Evolutionary conservation across 2,113 vertebrate species (phyloP), one percentile per base, ranked within the genome.

Genomic region (Rallus limicola): DNA sequence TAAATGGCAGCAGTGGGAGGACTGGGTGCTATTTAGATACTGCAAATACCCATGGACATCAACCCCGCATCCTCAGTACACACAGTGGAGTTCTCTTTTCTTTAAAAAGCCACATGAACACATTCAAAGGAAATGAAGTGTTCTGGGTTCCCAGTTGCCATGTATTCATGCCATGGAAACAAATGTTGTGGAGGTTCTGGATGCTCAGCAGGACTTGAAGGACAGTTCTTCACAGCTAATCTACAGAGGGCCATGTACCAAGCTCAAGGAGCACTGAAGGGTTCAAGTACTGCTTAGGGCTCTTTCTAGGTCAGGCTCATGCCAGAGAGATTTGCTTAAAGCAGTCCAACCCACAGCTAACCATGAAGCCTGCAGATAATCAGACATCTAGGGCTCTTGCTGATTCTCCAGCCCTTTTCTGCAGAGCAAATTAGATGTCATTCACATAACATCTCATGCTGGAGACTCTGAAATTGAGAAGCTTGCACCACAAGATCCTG

Each of bases 351-450:
- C 5, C 28, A 48, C 13, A 33, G 65, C 28, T 78, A 8, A 59
- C 21, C 11, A 8, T 3, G 8, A 68, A 31, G 15, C 0, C 0
- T 38, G 24, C 29, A 56, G 44, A 20, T 25, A 4, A 4, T 33
- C 44, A 38, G 44, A 12, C 3, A 6, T 56, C 38, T 52, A 34
- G 77, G 53, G 34, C 71, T 86, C 55, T 50, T 53, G 64, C 38
- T 86, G 79, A 46, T 4, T n/a, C 29, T 26, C 7, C 33, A 80
- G 25, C 8, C 19, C n/a, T 74, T 67, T 70, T 52, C 31, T 56
- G 21, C 65, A 31, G 23, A 80, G 19, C n/a, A 77, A 13, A 91
- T 74, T 13, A 71, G 52, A 38, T 34, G 31, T 44, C 38, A 13
- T 48, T 56, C 25, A 18, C 8, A 33, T 59, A 85, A 52, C n/a